Conservation (phyloP, 2,888 invertebrate genomes). For the Blastobasis adustella region DNA sequence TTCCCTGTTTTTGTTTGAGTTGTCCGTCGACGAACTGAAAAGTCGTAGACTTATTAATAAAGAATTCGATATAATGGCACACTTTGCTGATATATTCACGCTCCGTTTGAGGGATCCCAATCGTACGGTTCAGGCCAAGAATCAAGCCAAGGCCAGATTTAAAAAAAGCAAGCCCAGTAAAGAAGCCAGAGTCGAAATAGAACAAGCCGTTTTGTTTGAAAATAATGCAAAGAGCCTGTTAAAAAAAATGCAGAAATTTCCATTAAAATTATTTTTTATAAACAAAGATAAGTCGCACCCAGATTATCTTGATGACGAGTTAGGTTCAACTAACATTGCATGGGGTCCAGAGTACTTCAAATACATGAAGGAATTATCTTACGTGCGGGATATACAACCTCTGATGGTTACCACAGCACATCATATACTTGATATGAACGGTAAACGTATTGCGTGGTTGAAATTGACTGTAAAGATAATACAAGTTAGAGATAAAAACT, state of each 20-base stretch:
- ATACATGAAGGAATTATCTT: slow-evolving; percentile 32
- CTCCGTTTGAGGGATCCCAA: slow-evolving; percentile 38
- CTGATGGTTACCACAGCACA: slow-evolving; percentile 27
- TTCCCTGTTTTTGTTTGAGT: slow-evolving; percentile 57
- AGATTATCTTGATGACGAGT: slow-evolving; percentile 17
- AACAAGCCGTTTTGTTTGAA: slow-evolving; percentile 12
- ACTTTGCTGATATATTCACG: slow-evolving; percentile 50
- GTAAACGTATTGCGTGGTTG: slow-evolving; percentile 41
- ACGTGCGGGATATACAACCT: slow-evolving; percentile 17
- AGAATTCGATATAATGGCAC: slow-evolving; percentile 34
- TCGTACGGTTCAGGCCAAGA: slow-evolving; percentile 15
- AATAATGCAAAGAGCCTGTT: slow-evolving; percentile 30
- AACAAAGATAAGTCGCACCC: slow-evolving; percentile 19
- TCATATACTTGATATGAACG: slow-evolving; percentile 41
- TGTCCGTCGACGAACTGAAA: slow-evolving; percentile 40
- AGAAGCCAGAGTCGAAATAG: slow-evolving; percentile 22
- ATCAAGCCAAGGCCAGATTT: slow-evolving; percentile 25
- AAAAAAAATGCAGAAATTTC: slow-evolving; percentile 39
- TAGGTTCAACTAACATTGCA: slow-evolving; percentile 40
- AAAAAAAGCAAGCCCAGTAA: slow-evolving; percentile 10
- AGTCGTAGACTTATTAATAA: slow-evolving; percentile 27
- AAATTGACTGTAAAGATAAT: slow-evolving; percentile 40
- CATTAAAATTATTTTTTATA: slow-evolving; percentile 44
- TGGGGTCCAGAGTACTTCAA: slow-evolving; percentile 40
- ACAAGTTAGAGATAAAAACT: slow-evolving; percentile 27